phyloP scores from a whole-genome alignment of 2,113 vertebrate species.

The Prochilodus magdalenae region DNA sequence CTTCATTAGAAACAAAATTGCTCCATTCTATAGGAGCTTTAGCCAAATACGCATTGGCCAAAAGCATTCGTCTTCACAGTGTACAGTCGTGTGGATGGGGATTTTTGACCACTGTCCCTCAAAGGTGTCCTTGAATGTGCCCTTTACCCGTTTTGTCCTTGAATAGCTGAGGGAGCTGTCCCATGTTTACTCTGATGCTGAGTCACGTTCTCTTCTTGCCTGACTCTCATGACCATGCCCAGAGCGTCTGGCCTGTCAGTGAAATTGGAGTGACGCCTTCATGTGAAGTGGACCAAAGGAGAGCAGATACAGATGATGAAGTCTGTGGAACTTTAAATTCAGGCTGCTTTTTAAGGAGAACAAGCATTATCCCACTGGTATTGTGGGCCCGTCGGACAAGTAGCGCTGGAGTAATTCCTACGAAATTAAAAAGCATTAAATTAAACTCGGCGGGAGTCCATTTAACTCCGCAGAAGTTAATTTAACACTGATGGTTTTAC shows the following conservation, averaged over 20 bases:
- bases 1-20: slow-evolving; percentile 22
- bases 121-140: slow-evolving; percentile 20
- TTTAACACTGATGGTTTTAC: slow-evolving; percentile 28
- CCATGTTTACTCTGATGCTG: slow-evolving; percentile 13
- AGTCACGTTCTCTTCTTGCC: slow-evolving; percentile 8
- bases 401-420: neutral
- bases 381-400: neutral
- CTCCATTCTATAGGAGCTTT: neutral
- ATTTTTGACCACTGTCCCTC: neutral
- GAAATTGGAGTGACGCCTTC: slow-evolving; percentile 59
- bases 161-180: neutral
- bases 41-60: neutral
- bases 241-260: slow-evolving; percentile 16
- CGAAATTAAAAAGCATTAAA: slow-evolving; percentile 21
- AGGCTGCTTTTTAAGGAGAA: slow-evolving; percentile 1
- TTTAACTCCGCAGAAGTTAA: slow-evolving; percentile 11
- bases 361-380: neutral
- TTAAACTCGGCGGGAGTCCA: slow-evolving; percentile 8
- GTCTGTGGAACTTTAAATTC: slow-evolving; percentile 14
- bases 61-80: neutral
- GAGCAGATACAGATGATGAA: slow-evolving; percentile 21
- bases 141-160: slow-evolving; percentile 35
- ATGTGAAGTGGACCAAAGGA: slow-evolving; percentile 53
- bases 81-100: neutral
- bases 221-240: slow-evolving; percentile 26